phyloP scores from a whole-genome alignment of 2,797 vertebrate species.

The Champsocephalus gunnari region DNA sequence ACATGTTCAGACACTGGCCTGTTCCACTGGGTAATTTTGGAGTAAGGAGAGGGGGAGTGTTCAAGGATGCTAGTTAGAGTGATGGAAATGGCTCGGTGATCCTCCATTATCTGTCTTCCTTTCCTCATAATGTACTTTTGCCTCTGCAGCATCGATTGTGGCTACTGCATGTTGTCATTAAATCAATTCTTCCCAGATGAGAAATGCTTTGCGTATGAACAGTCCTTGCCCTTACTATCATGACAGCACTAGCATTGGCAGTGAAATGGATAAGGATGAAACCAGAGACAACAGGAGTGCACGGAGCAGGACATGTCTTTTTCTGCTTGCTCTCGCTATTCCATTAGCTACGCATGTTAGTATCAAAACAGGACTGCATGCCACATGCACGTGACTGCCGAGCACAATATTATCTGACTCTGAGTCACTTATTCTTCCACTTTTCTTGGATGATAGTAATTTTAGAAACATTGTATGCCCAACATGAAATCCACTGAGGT shows the following conservation, averaged over 20 bases:
- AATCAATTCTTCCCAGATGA: constrained; percentile 85
- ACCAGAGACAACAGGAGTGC: constrained; percentile 63
- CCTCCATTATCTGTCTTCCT: constrained; percentile 83
- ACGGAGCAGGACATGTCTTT: constrained; percentile 67
- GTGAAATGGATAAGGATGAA: constrained; percentile 78
- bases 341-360: constrained; percentile 67
- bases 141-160: constrained; percentile 83
- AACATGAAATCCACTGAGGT: constrained; percentile 52
- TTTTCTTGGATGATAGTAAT: constrained; percentile 63
- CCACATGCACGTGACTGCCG: constrained; percentile 26
- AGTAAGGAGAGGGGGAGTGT: constrained; percentile 57
- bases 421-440: constrained; percentile 54
- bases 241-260: constrained; percentile 57
- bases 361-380: constrained; percentile 54
- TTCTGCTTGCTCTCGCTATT: constrained; percentile 58
- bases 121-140: constrained; percentile 83
- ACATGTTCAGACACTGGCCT: constrained; percentile 13
- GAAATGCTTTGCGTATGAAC: constrained; percentile 85
- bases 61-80: constrained; percentile 78
- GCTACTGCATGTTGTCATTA: constrained; percentile 84
- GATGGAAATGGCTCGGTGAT: constrained; percentile 83
- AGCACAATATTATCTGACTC: constrained; percentile 52
- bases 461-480: constrained; percentile 44
- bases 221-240: constrained; percentile 78
- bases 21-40: constrained; percentile 33